Conservation (phyloP, 2,113 vertebrate genomes). For the Petromus typicus region DNA sequence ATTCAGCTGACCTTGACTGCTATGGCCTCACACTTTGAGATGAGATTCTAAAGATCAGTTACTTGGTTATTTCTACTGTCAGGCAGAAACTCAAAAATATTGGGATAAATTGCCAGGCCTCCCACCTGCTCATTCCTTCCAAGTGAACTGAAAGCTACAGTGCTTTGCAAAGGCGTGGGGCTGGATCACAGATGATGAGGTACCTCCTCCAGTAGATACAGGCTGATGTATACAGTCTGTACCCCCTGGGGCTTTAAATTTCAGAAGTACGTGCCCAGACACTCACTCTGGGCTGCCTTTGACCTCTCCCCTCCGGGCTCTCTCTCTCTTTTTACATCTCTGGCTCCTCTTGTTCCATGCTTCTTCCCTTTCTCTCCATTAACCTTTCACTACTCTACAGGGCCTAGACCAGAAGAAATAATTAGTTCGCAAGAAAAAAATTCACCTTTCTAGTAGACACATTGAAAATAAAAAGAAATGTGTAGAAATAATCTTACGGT, state of each 20-base stretch:
- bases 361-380: neutral
- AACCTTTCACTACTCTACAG: neutral
- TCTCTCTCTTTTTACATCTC: neutral
- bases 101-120: neutral
- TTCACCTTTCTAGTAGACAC: neutral
- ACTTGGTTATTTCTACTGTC: slow-evolving; percentile 18
- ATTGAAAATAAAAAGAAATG: slow-evolving; percentile 7
- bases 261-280: neutral
- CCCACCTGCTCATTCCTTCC: neutral
- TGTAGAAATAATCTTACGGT: neutral
- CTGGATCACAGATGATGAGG: neutral
- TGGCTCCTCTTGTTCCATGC: neutral
- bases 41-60: neutral
- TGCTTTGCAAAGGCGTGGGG: neutral
- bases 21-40: neutral
- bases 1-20: neutral
- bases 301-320: neutral
- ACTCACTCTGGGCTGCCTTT: neutral
- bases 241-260: neutral
- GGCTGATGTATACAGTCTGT: neutral
- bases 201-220: neutral
- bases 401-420: neutral
- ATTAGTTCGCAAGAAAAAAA: neutral
- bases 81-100: neutral
- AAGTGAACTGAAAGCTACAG: neutral